Conservation (phyloP, 2,888 invertebrate species). For the Phyllotreta striolata region DNA sequence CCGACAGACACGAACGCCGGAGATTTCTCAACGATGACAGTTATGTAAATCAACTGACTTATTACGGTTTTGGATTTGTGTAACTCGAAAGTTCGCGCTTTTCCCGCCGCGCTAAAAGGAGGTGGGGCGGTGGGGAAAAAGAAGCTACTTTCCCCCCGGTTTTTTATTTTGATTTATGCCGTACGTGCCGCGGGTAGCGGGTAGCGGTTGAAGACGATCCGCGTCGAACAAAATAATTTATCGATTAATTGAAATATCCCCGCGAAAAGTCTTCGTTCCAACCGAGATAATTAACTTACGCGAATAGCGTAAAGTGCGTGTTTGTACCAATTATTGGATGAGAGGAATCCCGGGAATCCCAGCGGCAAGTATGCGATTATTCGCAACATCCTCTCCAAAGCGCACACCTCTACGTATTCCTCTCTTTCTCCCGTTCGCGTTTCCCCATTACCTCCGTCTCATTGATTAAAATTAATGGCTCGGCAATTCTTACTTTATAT, state of each 20-base stretch:
- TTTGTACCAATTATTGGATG: no score
- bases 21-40: conserved; percentile 44
- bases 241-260: not conserved
- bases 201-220: no score
- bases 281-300: no score
- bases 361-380: no score
- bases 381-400: conserved; percentile 1
- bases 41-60: conserved; percentile 51
- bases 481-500: conserved; percentile 28
- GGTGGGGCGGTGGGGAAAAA: not conserved
- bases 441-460: conserved; percentile 10
- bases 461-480: conserved; percentile 28
- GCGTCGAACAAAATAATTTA: no score
- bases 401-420: conserved; percentile 1
- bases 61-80: conserved; percentile 49
- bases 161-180: conserved; percentile 47
- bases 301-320: no score
- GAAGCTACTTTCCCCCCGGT: conserved; percentile 26
- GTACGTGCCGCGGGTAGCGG: conserved; percentile 43
- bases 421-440: no score
- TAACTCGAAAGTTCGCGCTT: conserved; percentile 42
- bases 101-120: conserved; percentile 28
- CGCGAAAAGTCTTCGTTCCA: not conserved
- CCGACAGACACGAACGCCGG: conserved; percentile 41
- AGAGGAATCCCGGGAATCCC: no score